Percentiles rank a stretch among this genome's conserved stretches.
These are phyloP conservation scores for Leptinotarsa haldemani DNA, from an alignment of 2,888 invertebrate species.

Conservation along the genomic window DNA sequence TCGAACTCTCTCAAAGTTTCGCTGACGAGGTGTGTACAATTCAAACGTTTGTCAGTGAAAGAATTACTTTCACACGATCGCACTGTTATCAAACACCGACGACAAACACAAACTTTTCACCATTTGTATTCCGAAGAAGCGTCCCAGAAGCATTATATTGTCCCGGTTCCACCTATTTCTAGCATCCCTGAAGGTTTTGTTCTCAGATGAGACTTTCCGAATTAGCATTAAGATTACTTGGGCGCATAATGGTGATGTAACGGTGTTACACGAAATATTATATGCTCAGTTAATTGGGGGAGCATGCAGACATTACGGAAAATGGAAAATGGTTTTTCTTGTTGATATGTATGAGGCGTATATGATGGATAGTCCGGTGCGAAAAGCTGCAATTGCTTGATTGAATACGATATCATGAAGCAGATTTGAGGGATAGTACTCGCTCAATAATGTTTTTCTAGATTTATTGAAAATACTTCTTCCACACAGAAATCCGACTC, in stretches of 20 bases:
- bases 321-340: slow-evolving; percentile 8
- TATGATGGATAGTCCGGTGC: not conserved
- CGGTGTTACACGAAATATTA: slow-evolving; percentile 15
- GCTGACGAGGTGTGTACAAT: slow-evolving; percentile 29
- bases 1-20: slow-evolving; percentile 28
- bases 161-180: slow-evolving; percentile 34
- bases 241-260: slow-evolving; percentile 18
- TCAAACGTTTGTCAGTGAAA: slow-evolving; percentile 28
- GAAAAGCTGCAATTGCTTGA: not conserved
- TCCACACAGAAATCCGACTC: no score
- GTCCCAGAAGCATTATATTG: slow-evolving; percentile 35
- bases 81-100: slow-evolving; percentile 28
- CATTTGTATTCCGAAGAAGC: slow-evolving; percentile 38
- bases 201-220: slow-evolving; percentile 22
- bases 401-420: not conserved
- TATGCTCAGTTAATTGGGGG: slow-evolving; percentile 13
- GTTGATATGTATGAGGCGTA: slow-evolving; percentile 13
- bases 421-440: no score
- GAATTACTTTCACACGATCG: slow-evolving; percentile 28
- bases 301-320: slow-evolving; percentile 3
- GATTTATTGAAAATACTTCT: no score
- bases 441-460: no score
- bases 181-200: slow-evolving; percentile 32
- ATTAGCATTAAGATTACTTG: slow-evolving; percentile 26
- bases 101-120: slow-evolving; percentile 29